Evolutionary conservation across 2,888 invertebrate genomes (phyloP).

Genomic region (Tinea trinotella): DNA sequence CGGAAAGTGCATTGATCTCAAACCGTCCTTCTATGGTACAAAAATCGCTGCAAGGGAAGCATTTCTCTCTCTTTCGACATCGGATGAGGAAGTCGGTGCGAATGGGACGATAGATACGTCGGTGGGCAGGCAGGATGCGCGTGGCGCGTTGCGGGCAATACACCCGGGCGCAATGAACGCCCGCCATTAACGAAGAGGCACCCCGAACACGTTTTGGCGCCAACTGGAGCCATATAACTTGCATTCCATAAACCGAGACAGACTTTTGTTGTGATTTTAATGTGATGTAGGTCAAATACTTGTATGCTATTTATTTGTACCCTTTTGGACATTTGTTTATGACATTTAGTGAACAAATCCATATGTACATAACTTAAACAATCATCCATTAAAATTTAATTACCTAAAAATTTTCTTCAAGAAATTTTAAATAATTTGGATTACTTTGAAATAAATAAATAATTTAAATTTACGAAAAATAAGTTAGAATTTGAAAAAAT

Average conservation of each 20-base stretch:
- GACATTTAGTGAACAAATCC: no score
- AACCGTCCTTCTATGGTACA: slow-evolving; percentile 42
- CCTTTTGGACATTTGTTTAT: not conserved
- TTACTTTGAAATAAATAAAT: no score
- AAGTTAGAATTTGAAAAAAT: no score
- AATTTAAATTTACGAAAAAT: no score
- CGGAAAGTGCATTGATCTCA: slow-evolving; percentile 71
- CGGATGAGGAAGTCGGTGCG: slow-evolving; percentile 29
- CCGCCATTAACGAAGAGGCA: slow-evolving; percentile 56
- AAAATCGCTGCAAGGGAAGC: slow-evolving; percentile 66
- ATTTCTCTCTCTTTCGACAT: slow-evolving; percentile 33
- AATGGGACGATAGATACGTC: slow-evolving; percentile 51
- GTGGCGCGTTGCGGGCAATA: slow-evolving; percentile 57
- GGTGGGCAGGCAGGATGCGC: slow-evolving; percentile 52
- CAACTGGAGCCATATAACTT: slow-evolving; percentile 29
- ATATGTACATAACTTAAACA: no score
- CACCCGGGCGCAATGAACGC: slow-evolving; percentile 70
- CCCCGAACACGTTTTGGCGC: slow-evolving; percentile 62
- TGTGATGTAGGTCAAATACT: not conserved
- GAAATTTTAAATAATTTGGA: no score
- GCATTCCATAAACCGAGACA: slow-evolving; percentile 1
- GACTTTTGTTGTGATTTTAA: not conserved
- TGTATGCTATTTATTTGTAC: not conserved
- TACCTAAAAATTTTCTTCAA: no score
- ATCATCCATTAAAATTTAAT: no score